phyloP scores from a whole-genome alignment of 2,797 vertebrate genomes.

The Cirrhinus molitorella region DNA sequence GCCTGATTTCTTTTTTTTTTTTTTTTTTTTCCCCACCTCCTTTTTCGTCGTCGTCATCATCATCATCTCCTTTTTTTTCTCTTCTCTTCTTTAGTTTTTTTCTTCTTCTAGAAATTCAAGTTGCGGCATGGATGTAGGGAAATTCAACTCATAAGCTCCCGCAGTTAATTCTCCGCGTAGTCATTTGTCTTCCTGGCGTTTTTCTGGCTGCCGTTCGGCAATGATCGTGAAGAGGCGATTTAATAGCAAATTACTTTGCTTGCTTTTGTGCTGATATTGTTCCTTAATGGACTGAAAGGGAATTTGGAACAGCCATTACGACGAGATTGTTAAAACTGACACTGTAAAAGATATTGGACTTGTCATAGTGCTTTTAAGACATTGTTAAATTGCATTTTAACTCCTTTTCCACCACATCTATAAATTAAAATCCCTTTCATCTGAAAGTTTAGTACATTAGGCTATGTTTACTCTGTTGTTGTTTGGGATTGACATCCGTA shows the following conservation, averaged over 20 bases:
- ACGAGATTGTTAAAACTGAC: slow-evolving; percentile 58
- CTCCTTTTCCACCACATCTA: slow-evolving; percentile 11
- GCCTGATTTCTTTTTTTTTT: slow-evolving; percentile 78
- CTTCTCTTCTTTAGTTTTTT: slow-evolving; percentile 2
- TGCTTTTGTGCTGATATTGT: slow-evolving; percentile 62
- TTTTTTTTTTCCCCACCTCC: slow-evolving; percentile 57
- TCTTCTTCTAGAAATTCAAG: slow-evolving; percentile 50
- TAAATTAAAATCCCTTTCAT: slow-evolving; percentile 6
- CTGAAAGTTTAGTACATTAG: neutral
- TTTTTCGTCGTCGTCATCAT: slow-evolving; percentile 45
- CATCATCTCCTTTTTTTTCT: slow-evolving; percentile 18
- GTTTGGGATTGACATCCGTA: neutral
- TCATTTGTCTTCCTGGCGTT: slow-evolving; percentile 64
- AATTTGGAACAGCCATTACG: slow-evolving; percentile 57
- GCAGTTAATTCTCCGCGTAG: slow-evolving; percentile 55
- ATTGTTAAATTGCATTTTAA: slow-evolving; percentile 38
- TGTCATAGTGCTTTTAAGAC: slow-evolving; percentile 47
- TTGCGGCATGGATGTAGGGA: slow-evolving; percentile 57
- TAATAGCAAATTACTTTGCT: slow-evolving; percentile 64
- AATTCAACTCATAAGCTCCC: slow-evolving; percentile 62
- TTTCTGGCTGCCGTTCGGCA: slow-evolving; percentile 54
- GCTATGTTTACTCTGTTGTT: neutral
- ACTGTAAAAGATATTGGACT: slow-evolving; percentile 44
- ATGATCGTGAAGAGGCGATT: slow-evolving; percentile 55
- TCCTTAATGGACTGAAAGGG: slow-evolving; percentile 61